Evolutionary conservation across 2,113 vertebrate species (phyloP), one percentile per base, ranked within the genome.

Genomic region (Oncorhynchus kisutch): DNA sequence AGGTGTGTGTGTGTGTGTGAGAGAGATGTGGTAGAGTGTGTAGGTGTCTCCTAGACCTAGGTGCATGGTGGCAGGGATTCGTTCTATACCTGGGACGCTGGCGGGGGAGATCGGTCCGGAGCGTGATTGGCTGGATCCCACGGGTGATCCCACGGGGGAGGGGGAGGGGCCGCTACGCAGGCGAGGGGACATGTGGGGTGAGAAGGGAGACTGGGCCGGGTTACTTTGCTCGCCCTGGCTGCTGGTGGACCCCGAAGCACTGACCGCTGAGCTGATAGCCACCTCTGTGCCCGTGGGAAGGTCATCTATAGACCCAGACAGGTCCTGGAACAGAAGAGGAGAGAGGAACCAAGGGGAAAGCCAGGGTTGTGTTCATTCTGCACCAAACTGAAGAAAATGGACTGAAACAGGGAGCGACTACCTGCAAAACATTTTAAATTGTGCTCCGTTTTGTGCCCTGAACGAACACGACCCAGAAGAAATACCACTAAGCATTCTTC

Each of bases 221-320:
- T 96, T 96, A 90, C 95, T 96, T 87, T 95, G 95, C 75, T 97
- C 96, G 9, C 96, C 96, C 62, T 97, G 96, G 89, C 94, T 93
- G 90, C 96, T 95, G 0, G 96, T 93, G 22, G 96, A 97, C 74
- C 95, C 96, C 0, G 95, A 96, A 0, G 94, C 95, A 0, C 95
- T 96, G 54, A 95, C 94, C 0, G 95, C 96, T 24, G 96, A 97
- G 90, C 95, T 98, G 86, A 96, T 80, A 1, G 94, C 93, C 2
- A 95, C 96, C 90, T 98, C 97, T 0, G 96, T 96, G 88, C 97
- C 96, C 0, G 95, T 98, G 77, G 96, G 97, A 76, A 98, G 92
- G 88, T 98, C 97, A 0, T 98, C 97, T 60, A 98, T 97, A 84
- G 97, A 97, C 87, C 96, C 96, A 59, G 97, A 97, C 71, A 98